Conservation (phyloP, 2,888 invertebrate genomes). For the Agrochola lota region DNA sequence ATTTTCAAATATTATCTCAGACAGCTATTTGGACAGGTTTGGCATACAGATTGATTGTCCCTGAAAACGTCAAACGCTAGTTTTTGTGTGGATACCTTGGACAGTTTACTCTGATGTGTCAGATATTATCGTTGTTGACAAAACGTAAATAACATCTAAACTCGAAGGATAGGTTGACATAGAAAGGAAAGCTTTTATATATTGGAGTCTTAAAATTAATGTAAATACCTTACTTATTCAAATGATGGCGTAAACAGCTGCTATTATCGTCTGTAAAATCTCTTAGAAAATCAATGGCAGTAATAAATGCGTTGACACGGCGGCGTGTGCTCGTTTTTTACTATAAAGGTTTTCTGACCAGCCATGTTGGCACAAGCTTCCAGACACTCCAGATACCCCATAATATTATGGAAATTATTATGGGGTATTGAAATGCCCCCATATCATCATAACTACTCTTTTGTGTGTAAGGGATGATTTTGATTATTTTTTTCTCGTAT, state of each 20-base stretch:
- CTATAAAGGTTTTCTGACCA: conserved; percentile 41
- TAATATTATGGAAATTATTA: conserved; percentile 38
- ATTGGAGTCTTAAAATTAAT: too few relatives aligned
- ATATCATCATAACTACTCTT: too few relatives aligned
- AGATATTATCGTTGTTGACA: not conserved
- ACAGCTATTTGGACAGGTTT: not conserved
- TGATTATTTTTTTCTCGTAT: not conserved
- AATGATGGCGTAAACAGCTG: not conserved
- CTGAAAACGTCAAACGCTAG: not conserved
- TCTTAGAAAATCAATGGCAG: conserved; percentile 38
- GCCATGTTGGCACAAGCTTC: conserved; percentile 13
- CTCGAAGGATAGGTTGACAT: not conserved
- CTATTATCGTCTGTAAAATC: conserved; percentile 8
- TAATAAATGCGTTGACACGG: conserved; percentile 61
- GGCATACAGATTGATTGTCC: too few relatives aligned
- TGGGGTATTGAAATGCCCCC: conserved; percentile 11
- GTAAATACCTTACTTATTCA: not conserved
- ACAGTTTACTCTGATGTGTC: conserved; percentile 13
- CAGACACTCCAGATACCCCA: conserved; percentile 4
- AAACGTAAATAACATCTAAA: conserved; percentile 1
- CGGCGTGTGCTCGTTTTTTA: conserved; percentile 37
- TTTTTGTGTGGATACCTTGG: not conserved
- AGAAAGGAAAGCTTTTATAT: not conserved
- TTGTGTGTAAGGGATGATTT: not conserved
- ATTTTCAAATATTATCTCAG: not conserved